A percentile compares a stretch with the other conserved stretches of the same genome.
Evolutionary conservation across 2,113 vertebrate species (phyloP).

Genomic region (Barbus barbus): DNA sequence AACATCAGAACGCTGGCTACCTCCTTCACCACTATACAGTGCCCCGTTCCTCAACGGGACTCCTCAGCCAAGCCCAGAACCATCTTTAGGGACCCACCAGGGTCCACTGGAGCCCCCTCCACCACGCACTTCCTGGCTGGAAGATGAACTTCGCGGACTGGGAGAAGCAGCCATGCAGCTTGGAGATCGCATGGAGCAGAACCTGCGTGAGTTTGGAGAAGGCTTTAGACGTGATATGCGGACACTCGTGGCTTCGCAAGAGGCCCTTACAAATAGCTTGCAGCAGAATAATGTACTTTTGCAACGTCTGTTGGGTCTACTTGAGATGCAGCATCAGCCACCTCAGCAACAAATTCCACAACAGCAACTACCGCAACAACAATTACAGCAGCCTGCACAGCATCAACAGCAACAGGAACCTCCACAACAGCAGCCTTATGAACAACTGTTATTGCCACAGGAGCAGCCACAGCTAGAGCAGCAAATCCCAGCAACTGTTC

Average conservation of each 20-base stretch:
- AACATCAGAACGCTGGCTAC: slow-evolving; percentile 78
- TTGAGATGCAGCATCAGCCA: slow-evolving; percentile 75
- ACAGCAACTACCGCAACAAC: slow-evolving; percentile 31
- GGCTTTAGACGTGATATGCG: slow-evolving; percentile 75
- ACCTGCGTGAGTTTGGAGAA: slow-evolving; percentile 74
- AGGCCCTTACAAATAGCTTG: slow-evolving; percentile 74
- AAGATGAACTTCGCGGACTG: slow-evolving; percentile 77
- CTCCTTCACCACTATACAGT: slow-evolving; percentile 79
- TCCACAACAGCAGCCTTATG: slow-evolving; percentile 59
- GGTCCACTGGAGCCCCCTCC: slow-evolving; percentile 74
- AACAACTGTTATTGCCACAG: slow-evolving; percentile 54
- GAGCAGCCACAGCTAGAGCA: slow-evolving; percentile 47
- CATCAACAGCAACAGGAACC: slow-evolving; percentile 56
- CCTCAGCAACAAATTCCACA: slow-evolving; percentile 55
- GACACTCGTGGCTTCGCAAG: slow-evolving; percentile 77
- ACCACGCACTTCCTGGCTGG: slow-evolving; percentile 74
- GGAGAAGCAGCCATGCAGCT: slow-evolving; percentile 78
- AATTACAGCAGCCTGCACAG: slow-evolving; percentile 54
- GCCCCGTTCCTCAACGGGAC: slow-evolving; percentile 81
- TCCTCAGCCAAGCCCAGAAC: slow-evolving; percentile 77
- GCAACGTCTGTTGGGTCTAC: slow-evolving; percentile 76
- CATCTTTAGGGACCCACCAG: slow-evolving; percentile 74
- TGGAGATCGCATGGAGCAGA: slow-evolving; percentile 77
- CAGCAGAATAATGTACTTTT: slow-evolving; percentile 80
- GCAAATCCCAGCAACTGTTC: slow-evolving; percentile 58